Base-by-base conservation (phyloP, 2,797 vertebrate genomes). In the Hypotaenidia okinawae region DNA sequence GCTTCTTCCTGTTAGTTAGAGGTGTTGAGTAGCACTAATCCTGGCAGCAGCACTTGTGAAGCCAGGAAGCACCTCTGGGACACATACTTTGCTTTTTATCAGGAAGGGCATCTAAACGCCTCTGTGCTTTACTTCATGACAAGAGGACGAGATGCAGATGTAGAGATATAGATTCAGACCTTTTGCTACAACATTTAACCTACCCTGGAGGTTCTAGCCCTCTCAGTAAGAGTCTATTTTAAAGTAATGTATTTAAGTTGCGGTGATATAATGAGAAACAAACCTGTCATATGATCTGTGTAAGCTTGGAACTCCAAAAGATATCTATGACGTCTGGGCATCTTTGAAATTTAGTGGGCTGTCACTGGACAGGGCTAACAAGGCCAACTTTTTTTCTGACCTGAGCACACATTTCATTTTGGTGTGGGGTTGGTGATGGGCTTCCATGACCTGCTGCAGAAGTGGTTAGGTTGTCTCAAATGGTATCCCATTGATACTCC, bases 331-430 rank as follows among this genome's bases (percentile, higher is more conserved):
- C 4, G 10, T 35, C 59, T 58, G 33, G 13, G 16, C 4, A 9
- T 41, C 30, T 94, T 78, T 57, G 57, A 37, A 81, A 90, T 25
- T 47, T 37, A 75, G 16, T 32, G 28, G 37, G 37, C 30, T 13
- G 63, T 11, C 63, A 47, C 11, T 59, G 43, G 27, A 23, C 63
- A 25, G 25, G 37, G 25, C 33, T 59, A 54, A 64, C 0, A 0
- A 7, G 33, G 22, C 16, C 45, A 43, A n/a, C n/a, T 64, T 88
- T 19, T 57, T 5, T 27, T 79, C n/a, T 68, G 43, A 45, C 30
- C 24, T 28, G 19, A 58, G 8, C 27, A 37, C 5, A 11, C 0
- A 1, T 25, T 3, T 23, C 6, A 19, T 37, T 92, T 67, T 0
- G 0, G 16, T 28, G 16, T 41, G 54, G 41, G 23, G 16, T 18